Evolutionary conservation across 2,113 vertebrate genomes (phyloP).

Genomic region (Lota lota): DNA sequence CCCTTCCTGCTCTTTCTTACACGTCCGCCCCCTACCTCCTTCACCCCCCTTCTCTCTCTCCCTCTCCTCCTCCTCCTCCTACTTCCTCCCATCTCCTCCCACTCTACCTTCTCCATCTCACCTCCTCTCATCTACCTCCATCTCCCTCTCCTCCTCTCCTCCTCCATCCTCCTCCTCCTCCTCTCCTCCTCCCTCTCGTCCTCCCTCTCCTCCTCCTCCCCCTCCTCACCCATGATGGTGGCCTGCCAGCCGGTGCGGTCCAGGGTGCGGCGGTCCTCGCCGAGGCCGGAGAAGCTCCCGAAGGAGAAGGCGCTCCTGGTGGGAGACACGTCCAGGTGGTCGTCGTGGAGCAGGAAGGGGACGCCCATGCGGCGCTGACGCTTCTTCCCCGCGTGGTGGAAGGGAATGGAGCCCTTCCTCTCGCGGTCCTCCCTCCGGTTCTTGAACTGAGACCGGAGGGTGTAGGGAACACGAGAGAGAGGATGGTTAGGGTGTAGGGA

Average conservation of each 20-base stretch:
- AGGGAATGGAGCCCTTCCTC: constrained; percentile 95
- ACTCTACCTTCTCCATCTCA: no score
- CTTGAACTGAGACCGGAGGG: constrained; percentile 81
- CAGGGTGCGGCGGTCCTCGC: constrained; percentile 87
- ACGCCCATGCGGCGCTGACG: constrained; percentile 91
- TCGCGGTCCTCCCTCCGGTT: constrained; percentile 93
- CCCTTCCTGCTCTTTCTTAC: no score
- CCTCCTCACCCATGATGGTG: constrained; percentile 86
- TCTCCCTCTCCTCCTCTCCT: no score
- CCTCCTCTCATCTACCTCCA: no score
- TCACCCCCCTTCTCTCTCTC: no score
- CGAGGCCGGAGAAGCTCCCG: constrained; percentile 91
- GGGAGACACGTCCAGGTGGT: constrained; percentile 93
- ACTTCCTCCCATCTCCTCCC: no score
- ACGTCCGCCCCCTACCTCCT: no score
- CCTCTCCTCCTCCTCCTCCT: no score
- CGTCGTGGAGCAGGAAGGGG: constrained; percentile 93
- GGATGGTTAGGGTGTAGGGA: no score
- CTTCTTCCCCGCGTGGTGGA: constrained; percentile 92
- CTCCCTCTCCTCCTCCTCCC: neutral
- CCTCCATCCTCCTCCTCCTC: no score
- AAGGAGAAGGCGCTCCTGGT: constrained; percentile 98
- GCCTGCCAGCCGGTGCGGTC: constrained; percentile 96
- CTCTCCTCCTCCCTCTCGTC: no score
- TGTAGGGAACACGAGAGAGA: neutral